phyloP scores from a whole-genome alignment of 2,113 vertebrate genomes.

The Pollachius pollachius region DNA sequence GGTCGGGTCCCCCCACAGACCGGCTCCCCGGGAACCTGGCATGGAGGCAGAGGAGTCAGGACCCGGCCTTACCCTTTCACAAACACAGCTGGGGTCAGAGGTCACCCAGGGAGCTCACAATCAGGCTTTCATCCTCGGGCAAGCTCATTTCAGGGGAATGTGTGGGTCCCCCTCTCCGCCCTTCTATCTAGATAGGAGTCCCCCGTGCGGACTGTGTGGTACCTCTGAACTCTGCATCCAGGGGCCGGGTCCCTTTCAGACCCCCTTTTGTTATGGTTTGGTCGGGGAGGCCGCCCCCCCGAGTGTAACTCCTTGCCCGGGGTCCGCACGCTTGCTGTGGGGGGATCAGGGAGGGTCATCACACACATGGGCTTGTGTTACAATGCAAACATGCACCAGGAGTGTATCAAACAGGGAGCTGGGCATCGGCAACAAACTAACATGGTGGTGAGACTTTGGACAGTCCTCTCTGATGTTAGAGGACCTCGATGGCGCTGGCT shows the following conservation, averaged over 20 bases:
- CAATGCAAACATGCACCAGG: conserved; percentile 61
- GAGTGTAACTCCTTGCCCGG: conserved; percentile 71
- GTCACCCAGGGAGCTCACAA: conserved; percentile 68
- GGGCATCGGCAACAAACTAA: conserved; percentile 29
- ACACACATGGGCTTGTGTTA: conserved; percentile 69
- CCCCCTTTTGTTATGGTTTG: conserved; percentile 75
- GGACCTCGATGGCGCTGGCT: too few species aligned
- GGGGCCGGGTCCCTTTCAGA: conserved; percentile 69
- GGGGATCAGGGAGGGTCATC: conserved; percentile 72
- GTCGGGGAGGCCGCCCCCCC: conserved; percentile 67
- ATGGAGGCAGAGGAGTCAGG: conserved; percentile 60
- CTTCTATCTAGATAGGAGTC: conserved; percentile 72
- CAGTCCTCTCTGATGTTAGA: conserved; percentile 7
- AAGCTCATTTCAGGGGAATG: conserved; percentile 78
- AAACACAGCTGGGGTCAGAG: conserved; percentile 72
- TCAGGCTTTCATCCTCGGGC: conserved; percentile 70
- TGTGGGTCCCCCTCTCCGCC: conserved; percentile 57
- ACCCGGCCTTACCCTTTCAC: conserved; percentile 67
- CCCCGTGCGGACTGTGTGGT: conserved; percentile 75
- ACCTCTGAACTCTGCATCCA: conserved; percentile 76
- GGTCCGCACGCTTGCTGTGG: conserved; percentile 61
- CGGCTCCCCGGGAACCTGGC: conserved; percentile 58
- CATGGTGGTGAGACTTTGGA: conserved; percentile 31
- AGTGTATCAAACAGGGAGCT: conserved; percentile 56
- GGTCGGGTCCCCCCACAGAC: conserved; percentile 58